Conservation (phyloP, 2,113 vertebrate genomes). For the Xyliphius kryptos region DNA sequence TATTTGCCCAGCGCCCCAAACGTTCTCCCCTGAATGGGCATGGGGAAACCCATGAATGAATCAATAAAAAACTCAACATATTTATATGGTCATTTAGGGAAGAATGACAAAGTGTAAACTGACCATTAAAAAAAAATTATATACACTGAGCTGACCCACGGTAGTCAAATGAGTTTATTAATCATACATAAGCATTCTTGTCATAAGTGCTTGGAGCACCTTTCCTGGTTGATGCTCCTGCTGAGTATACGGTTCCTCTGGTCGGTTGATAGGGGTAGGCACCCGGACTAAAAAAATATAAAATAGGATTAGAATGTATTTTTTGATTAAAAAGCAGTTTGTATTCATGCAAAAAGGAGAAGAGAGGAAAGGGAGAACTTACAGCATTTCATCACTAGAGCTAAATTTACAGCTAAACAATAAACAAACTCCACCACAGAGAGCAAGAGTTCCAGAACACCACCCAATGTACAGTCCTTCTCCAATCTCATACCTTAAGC, state of each 20-base stretch:
- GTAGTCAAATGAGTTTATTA: neutral
- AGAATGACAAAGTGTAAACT: slow-evolving; percentile 4
- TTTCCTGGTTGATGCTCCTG: slow-evolving; percentile 54
- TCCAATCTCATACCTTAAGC: slow-evolving; percentile 77
- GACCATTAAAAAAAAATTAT: neutral
- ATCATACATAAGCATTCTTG: slow-evolving; percentile 66
- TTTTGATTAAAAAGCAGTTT: neutral
- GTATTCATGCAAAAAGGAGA: neutral
- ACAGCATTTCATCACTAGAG: slow-evolving; percentile 56
- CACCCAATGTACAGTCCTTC: slow-evolving; percentile 83
- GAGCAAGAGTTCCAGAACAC: slow-evolving; percentile 73
- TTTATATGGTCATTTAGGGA: too few relatives aligned
- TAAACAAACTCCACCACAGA: slow-evolving; percentile 71
- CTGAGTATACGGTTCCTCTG: slow-evolving; percentile 58
- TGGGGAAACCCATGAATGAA: too few relatives aligned
- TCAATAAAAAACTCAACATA: slow-evolving; percentile 10
- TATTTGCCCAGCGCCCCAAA: too few relatives aligned
- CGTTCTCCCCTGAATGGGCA: too few relatives aligned
- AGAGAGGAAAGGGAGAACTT: slow-evolving; percentile 37
- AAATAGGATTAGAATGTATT: slow-evolving; percentile 4
- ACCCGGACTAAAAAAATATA: slow-evolving; percentile 48
- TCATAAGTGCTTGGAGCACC: slow-evolving; percentile 58
- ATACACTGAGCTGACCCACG: slow-evolving; percentile 1
- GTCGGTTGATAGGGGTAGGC: slow-evolving; percentile 50
- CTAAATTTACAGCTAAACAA: slow-evolving; percentile 61